Percentiles rank a stretch among this genome's conserved stretches.
Evolutionary conservation across 2,797 vertebrate species (phyloP).

Genomic region (Pelochelys cantorii): DNA sequence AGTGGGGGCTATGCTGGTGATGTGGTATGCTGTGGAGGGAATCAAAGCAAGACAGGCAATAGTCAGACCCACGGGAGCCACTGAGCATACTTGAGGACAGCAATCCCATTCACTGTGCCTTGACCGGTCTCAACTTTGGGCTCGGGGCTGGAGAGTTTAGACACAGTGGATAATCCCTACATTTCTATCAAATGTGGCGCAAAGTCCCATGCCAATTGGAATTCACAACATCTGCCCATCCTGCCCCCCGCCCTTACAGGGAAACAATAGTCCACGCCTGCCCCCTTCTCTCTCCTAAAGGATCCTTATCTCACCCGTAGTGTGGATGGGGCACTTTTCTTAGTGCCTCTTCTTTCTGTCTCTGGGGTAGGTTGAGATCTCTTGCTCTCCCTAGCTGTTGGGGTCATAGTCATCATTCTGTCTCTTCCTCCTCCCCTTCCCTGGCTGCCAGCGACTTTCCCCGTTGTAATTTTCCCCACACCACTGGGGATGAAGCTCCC

Average conservation of each 20-base stretch:
- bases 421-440: accelerated
- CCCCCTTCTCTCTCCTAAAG: background rate
- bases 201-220: background rate
- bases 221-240: background rate
- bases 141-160: accelerated
- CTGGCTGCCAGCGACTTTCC: background rate
- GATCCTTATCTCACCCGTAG: accelerated
- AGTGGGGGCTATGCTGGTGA: background rate
- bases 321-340: background rate
- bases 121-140: accelerated
- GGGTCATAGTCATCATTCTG: background rate
- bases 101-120: background rate
- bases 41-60: background rate
- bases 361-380: background rate
- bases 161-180: background rate
- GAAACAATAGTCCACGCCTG: accelerated
- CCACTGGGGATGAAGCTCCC: background rate
- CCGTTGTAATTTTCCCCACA: background rate
- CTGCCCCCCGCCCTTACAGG: accelerated
- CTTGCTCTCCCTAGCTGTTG: accelerated
- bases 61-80: background rate
- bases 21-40: background rate
- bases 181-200: background rate
- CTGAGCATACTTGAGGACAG: background rate
- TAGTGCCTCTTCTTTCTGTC: background rate